Evolutionary conservation across 2,113 vertebrate genomes (phyloP).

Genomic region (Menidia beryllina): DNA sequence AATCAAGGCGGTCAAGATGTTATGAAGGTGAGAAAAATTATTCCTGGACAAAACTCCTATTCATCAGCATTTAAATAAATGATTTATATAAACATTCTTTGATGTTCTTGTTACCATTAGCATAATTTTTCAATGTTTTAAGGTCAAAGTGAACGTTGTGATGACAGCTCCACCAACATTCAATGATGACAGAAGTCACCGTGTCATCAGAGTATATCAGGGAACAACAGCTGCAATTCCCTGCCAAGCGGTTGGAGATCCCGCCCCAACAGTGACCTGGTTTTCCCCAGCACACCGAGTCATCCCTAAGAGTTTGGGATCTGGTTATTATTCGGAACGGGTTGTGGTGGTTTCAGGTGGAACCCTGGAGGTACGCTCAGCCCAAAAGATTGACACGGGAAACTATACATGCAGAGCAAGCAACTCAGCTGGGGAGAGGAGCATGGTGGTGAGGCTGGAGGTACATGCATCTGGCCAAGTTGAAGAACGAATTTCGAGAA

Average conservation of each 20-base stretch:
- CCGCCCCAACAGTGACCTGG: slow-evolving; percentile 87
- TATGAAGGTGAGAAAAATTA: slow-evolving; percentile 84
- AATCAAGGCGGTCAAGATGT: slow-evolving; percentile 92
- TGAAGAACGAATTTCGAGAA: slow-evolving; percentile 27
- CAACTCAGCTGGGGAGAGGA: slow-evolving; percentile 84
- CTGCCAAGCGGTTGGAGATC: slow-evolving; percentile 87
- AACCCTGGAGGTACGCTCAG: slow-evolving; percentile 86
- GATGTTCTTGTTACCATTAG: neutral
- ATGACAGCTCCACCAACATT: slow-evolving; percentile 80
- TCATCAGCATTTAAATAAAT: neutral
- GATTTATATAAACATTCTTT: neutral
- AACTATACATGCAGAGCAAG: slow-evolving; percentile 90
- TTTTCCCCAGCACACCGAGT: slow-evolving; percentile 83
- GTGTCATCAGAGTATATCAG: slow-evolving; percentile 80
- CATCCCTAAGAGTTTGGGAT: slow-evolving; percentile 79
- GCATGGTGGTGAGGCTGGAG: slow-evolving; percentile 81
- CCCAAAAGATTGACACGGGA: slow-evolving; percentile 87
- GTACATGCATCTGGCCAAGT: slow-evolving; percentile 68
- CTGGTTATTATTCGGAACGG: slow-evolving; percentile 81
- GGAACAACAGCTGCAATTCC: slow-evolving; percentile 80
- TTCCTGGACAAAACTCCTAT: neutral
- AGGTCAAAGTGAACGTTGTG: slow-evolving; percentile 89
- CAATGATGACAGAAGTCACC: slow-evolving; percentile 73
- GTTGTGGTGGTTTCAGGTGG: slow-evolving; percentile 82
- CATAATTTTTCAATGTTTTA: slow-evolving; percentile 4